Evolutionary conservation across 2,797 vertebrate species (phyloP).

Genomic region (Spizella passerina): DNA sequence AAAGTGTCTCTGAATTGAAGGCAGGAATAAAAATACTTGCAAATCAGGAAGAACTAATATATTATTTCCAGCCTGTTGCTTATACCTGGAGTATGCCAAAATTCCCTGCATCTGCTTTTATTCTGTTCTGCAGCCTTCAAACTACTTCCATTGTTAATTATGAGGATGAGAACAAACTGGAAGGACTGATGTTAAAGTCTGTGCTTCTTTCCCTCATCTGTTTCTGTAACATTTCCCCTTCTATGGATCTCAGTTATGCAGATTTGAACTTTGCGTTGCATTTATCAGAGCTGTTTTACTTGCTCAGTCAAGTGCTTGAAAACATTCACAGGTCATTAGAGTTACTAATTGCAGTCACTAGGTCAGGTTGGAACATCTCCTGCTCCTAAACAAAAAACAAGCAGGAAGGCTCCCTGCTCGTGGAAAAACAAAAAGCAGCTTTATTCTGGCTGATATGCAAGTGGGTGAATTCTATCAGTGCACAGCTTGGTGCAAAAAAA

Average conservation of each 20-base stretch:
- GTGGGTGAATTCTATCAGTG: background rate
- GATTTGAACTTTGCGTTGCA: background rate
- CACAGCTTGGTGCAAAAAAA: background rate
- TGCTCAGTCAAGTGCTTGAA: background rate
- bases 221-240: background rate
- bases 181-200: background rate
- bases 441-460: background rate
- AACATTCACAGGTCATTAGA: background rate
- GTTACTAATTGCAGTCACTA: background rate
- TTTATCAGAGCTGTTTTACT: background rate
- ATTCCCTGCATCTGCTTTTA: background rate
- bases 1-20: background rate
- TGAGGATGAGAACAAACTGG: background rate
- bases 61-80: background rate
- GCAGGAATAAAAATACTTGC: background rate
- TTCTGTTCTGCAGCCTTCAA: background rate
- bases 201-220: background rate
- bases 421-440: background rate
- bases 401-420: background rate
- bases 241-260: background rate
- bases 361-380: background rate
- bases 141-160: background rate
- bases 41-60: background rate
- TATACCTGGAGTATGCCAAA: background rate
- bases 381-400: background rate